Percentiles rank a stretch among this genome's conserved stretches.
Conservation (phyloP, 2,113 vertebrate species). For the Paralichthys olivaceus region DNA sequence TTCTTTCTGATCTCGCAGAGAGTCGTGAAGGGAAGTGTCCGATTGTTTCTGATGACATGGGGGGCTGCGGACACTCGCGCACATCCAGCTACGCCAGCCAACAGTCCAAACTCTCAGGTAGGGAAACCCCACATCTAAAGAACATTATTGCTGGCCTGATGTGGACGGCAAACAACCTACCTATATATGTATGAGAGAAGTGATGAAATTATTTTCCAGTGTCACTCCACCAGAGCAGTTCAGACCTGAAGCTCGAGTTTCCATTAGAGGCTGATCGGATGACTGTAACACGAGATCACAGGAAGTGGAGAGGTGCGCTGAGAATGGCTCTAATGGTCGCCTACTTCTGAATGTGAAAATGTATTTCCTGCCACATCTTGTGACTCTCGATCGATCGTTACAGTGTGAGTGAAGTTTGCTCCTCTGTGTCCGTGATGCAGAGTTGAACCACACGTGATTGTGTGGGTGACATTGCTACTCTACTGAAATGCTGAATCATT, state of each 20-base stretch:
- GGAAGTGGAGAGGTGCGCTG: constrained; percentile 41
- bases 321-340: constrained; percentile 42
- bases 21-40: constrained; percentile 87
- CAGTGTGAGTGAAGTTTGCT: constrained; percentile 28
- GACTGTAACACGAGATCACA: constrained; percentile 55
- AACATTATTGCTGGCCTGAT: neutral
- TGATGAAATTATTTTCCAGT: constrained; percentile 30
- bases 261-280: constrained; percentile 59
- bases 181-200: neutral
- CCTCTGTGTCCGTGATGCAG: constrained; percentile 3
- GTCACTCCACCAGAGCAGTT: constrained; percentile 24
- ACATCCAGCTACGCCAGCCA: constrained; percentile 98
- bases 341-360: constrained; percentile 14
- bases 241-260: constrained; percentile 19
- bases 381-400: constrained; percentile 6
- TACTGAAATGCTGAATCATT: constrained; percentile 37
- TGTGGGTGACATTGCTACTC: constrained; percentile 30
- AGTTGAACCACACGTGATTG: constrained; percentile 14
- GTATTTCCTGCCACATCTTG: constrained; percentile 37
- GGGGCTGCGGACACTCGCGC: constrained; percentile 92
- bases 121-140: neutral
- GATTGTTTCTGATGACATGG: constrained; percentile 90
- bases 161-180: neutral
- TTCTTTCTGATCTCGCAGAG: constrained; percentile 78
- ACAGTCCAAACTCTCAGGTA: constrained; percentile 98